A percentile compares a stretch with the other conserved stretches of the same genome.
phyloP scores from a whole-genome alignment of 2,888 invertebrate genomes.

The Lasioglossum vierecki region DNA sequence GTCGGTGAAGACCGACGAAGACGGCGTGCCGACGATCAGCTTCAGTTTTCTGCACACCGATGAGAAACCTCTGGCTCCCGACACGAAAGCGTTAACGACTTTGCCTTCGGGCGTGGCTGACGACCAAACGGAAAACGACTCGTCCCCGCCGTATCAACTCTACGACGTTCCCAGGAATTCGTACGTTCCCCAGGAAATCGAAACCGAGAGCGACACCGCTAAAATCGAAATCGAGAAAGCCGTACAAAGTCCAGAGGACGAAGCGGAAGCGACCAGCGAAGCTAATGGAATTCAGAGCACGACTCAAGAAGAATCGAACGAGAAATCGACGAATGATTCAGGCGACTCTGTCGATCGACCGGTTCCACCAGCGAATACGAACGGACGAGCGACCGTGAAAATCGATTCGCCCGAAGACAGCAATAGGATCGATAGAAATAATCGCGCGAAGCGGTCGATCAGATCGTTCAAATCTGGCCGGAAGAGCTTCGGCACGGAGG shows the following conservation, averaged over 20 bases:
- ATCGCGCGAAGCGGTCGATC: conserved; percentile 43
- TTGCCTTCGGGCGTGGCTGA: not conserved
- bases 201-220: conserved; percentile 31
- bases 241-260: conserved; percentile 29
- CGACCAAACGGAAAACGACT: not conserved
- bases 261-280: not conserved
- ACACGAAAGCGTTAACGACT: not conserved
- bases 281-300: conserved; percentile 24
- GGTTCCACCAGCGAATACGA: not conserved
- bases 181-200: conserved; percentile 15
- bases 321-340: not conserved
- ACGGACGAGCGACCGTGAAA: not conserved
- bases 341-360: not conserved
- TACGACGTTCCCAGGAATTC: conserved; percentile 75
- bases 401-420: not conserved
- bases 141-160: conserved; percentile 53
- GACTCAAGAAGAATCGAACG: not conserved
- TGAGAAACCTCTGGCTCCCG: conserved; percentile 26
- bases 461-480: conserved; percentile 62
- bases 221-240: conserved; percentile 50
- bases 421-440: not conserved
- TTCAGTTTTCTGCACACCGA: conserved; percentile 77
- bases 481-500: conserved; percentile 35
- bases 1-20: conserved; percentile 72
- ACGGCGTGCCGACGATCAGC: conserved; percentile 79